Evolutionary conservation across 1,140 invertebrate genomes (phyloP), one percentile per base, ranked within the genome.

Genomic region (Aphelinus atriplicis): DNA sequence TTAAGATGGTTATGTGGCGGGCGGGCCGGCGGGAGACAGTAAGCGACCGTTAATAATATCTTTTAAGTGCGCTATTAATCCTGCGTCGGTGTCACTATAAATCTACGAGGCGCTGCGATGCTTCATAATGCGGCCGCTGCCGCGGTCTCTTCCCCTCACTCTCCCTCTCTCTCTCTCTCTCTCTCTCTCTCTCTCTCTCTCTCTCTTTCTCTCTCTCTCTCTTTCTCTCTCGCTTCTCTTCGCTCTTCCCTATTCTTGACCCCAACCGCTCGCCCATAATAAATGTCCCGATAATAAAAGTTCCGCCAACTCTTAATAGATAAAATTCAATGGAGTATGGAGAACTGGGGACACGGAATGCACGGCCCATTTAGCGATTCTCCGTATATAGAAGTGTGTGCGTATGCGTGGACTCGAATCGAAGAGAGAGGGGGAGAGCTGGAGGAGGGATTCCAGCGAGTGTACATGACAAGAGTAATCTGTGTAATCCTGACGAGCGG

Each of bases 21-120:
- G 5, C 46, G 45, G 57, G 65, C 64, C 77, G 73, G 75, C 71
- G 76, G 73, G 73, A 80, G 78, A 80, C 79, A 79, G 78, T 78
- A 81, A 79, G 76, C 76, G 73, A 74, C 78, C 78, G 80, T 81
- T 81, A 81, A 81, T 82, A 82, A 81, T 82, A 81, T 78, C 78
- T 81, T 79, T 78, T 79, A 79, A 81, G 78, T 78, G 78, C 76
- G 75, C 80, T 79, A 81, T 82, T 82, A 82, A 82, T 82, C 76
- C 78, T 79, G 26, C 67, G 77, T 73, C 50, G 68, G 73, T 80
- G 79, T 81, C 77, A 64, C 64, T 76, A 82, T 82, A 81, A 81
- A 82, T 82, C 78, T 53, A 51, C 1, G 10, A 71, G 45, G 45
- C 57, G 55, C 48, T 46, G 56, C 69, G 56, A 76, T 61, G 68